Percentiles rank a stretch among this genome's conserved stretches.
Evolutionary conservation across 2,113 vertebrate genomes (phyloP).

Genomic region (Callospermophilus lateralis): DNA sequence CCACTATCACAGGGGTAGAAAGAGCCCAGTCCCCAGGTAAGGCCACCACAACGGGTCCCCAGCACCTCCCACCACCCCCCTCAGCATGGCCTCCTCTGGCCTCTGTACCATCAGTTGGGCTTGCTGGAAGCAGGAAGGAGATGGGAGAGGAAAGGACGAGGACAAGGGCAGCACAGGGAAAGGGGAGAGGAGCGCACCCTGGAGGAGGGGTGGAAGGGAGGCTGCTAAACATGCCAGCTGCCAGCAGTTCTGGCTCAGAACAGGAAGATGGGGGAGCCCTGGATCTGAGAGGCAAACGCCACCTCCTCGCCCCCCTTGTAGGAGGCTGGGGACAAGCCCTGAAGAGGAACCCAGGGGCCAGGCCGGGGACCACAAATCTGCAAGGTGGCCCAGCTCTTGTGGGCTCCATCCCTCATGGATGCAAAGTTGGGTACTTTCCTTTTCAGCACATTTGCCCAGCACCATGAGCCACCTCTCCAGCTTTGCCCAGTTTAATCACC

Average conservation of each 20-base stretch:
- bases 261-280: not conserved
- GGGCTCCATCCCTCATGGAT: not conserved
- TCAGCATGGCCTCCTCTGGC: not conserved
- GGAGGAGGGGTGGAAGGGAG: not conserved
- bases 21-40: not conserved
- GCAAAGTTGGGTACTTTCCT: not conserved
- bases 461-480: rapidly evolving
- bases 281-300: no score
- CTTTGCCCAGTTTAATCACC: not conserved
- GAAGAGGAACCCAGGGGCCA: rapidly evolving
- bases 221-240: rapidly evolving
- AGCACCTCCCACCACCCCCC: no score
- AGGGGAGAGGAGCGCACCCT: no score
- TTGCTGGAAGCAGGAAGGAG: rapidly evolving
- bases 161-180: rapidly evolving
- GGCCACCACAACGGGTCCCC: rapidly evolving
- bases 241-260: not conserved
- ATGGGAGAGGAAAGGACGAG: not conserved
- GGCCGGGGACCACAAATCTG: not conserved
- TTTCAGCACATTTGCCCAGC: not conserved
- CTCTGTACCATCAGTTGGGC: not conserved
- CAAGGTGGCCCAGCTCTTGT: not conserved
- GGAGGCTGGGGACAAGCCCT: not conserved
- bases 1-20: not conserved
- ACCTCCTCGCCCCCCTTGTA: rapidly evolving